Conservation (phyloP, 2,888 invertebrate species). For the Oligia latruncula region DNA sequence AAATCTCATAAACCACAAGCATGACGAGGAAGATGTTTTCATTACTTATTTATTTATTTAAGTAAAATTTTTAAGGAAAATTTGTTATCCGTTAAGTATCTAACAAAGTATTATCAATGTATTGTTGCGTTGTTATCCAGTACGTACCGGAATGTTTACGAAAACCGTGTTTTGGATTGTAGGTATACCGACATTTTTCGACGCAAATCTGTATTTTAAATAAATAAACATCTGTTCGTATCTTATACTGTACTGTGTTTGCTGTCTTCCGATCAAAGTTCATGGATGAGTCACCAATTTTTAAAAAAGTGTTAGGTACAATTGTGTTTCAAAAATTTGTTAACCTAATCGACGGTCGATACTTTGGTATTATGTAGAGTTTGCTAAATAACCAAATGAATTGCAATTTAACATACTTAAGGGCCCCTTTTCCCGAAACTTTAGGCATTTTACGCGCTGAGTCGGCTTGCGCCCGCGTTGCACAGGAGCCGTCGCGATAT, state of each 20-base stretch:
- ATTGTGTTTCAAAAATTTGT: conserved; percentile 34
- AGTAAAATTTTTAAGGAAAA: conserved; percentile 3
- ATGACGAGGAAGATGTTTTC: conserved; percentile 13
- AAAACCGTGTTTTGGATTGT: background rate
- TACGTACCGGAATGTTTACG: background rate
- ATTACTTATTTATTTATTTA: conserved; percentile 9
- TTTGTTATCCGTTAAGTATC: conserved; percentile 5
- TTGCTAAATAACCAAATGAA: conserved; percentile 1
- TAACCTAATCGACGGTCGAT: conserved; percentile 21
- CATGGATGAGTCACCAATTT: conserved; percentile 40
- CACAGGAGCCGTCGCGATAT: no score
- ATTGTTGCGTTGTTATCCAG: background rate
- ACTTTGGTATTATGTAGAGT: background rate
- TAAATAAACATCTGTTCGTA: conserved; percentile 29
- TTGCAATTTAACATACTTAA: background rate
- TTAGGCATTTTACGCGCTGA: no score
- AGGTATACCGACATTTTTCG: background rate
- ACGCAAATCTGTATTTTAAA: background rate
- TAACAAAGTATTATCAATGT: background rate
- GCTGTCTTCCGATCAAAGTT: conserved; percentile 23
- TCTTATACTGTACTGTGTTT: conserved; percentile 16
- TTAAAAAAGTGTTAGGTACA: conserved; percentile 4
- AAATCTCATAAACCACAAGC: conserved; percentile 14
- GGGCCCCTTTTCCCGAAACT: no score
- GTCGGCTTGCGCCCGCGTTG: no score